These are phyloP conservation scores for Chrysogorgia sp. DNA, from an alignment of 92 coral and sea anemone species.

Conservation along the genomic window DNA sequence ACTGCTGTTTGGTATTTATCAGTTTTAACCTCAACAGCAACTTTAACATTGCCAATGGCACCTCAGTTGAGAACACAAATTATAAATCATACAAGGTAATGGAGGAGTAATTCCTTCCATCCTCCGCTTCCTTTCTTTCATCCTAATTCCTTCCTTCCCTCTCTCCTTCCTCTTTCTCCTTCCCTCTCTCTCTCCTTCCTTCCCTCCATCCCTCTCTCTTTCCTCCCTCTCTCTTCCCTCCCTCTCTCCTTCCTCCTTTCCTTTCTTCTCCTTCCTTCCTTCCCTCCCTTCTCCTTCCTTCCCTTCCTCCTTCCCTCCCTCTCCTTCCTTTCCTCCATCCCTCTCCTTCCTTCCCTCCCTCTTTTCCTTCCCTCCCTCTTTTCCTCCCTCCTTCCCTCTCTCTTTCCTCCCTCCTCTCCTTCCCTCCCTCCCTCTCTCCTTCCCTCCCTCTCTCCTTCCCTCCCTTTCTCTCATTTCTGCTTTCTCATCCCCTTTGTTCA, in stretches of 20 bases:
- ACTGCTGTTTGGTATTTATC: constrained; percentile 98
- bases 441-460: neutral
- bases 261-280: neutral
- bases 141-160: neutral
- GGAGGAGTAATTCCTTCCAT: neutral
- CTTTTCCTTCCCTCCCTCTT: no score
- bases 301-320: no score
- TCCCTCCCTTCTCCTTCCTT: neutral
- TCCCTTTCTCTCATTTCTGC: no score
- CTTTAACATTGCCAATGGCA: constrained; percentile 85
- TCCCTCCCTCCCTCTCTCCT: neutral
- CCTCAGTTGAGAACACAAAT: constrained; percentile 85
- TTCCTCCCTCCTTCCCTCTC: no score
- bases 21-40: constrained; percentile 87
- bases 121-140: neutral
- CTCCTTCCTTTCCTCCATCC: no score
- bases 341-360: no score
- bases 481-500: no score
- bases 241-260: neutral
- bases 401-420: no score
- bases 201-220: neutral
- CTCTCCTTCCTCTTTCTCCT: neutral
- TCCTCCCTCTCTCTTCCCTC: neutral
- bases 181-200: neutral
- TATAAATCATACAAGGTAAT: constrained; percentile 83